Evolutionary conservation across 2,888 invertebrate species (phyloP), one percentile per base, ranked within the genome.

Genomic region (Drosophila birchii): DNA sequence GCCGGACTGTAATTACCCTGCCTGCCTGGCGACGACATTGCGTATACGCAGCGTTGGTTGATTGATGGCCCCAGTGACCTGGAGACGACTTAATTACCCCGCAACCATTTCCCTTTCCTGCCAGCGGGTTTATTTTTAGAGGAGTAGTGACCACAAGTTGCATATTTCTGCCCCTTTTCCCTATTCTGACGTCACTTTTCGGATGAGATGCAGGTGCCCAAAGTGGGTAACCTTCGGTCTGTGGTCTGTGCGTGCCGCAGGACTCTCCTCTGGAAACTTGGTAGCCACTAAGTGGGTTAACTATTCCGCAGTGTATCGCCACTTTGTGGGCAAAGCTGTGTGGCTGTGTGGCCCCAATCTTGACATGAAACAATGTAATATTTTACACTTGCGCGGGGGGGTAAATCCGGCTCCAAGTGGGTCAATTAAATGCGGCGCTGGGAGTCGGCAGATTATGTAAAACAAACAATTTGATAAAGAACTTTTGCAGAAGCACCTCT

Each of bases 381-480:
- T 85, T 89, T 89, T 87, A 87, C 78, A 84, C 58, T 72, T 55
- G 54, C 60, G 34, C 60, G 34, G 34, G 51, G 34, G 34, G 51
- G 84, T 69, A 86, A 82, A 76, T 76, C 68, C 76, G 75, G 70
- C 49, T 45, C 68, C 83, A 86, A 86, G 72, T 86, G 74, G 86
- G 88, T 86, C 80, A 86, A 86, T 88, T 78, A 78, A 78, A 86
- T 89, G 86, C 86, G 83, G 71, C 60, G 59, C 69, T 60, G 68
- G 73, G 63, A 61, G 63, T 54, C 18, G 38, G 47, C 55, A 67
- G 86, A 88, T 83, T 83, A 76, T 75, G 43, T 71, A 75, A 61
- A 67, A 53, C 47, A 61, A 59, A 62, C 54, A 64, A 55, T 74
- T 74, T 77, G 62, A 71, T 75, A 78, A 62, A 57, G 74, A 67